Evolutionary conservation across 2,888 invertebrate species (phyloP), one percentile per base, ranked within the genome.

Genomic region (Blera fallax): DNA sequence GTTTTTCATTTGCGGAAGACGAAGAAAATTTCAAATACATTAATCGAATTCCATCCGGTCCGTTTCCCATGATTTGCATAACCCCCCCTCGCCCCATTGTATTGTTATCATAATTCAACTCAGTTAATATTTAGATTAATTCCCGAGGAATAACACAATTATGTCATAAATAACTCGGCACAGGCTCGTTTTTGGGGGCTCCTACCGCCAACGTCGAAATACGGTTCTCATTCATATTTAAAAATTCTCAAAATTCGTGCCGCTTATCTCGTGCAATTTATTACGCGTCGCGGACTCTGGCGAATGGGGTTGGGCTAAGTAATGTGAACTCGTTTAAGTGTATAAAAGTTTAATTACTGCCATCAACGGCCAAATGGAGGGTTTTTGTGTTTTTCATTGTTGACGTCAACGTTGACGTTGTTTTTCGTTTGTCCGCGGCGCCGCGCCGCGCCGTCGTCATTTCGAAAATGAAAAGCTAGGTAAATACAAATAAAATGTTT

Each of bases 61-160:
- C 67, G 72, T 81, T 81, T 81, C 85, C 76, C 85, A 85, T 85
- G 72, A 85, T 85, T 85, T 85, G 72, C 85, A 77, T 85, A 85
- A 81, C 81, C 81, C 67, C 8, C 67, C 56, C 45, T 64, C 69
- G 58, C 48, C 45, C 72, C 34, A 72, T 77, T 85, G 76, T 85
- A 72, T 77, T 85, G 76, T 85, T 85, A 80, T 85, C 81, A 85
- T 76, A 81, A 85, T 81, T 81, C 77, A 76, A 74, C 80, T 80
- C 70, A 65, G 84, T 84, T 84, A 84, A 80, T 84, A 70, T 84
- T 85, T 81, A 76, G 72, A 85, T 81, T 67, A 81, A 85, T 85
- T 65, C 65, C 45, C 52, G 54, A 52, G 77, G 72, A 81, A 85
- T 85, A 81, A 81, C 76, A 76, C 81, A 85, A 85, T 81, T 81